Base-by-base conservation (phyloP, 1,140 invertebrate species). In the Triops longicaudatus region DNA sequence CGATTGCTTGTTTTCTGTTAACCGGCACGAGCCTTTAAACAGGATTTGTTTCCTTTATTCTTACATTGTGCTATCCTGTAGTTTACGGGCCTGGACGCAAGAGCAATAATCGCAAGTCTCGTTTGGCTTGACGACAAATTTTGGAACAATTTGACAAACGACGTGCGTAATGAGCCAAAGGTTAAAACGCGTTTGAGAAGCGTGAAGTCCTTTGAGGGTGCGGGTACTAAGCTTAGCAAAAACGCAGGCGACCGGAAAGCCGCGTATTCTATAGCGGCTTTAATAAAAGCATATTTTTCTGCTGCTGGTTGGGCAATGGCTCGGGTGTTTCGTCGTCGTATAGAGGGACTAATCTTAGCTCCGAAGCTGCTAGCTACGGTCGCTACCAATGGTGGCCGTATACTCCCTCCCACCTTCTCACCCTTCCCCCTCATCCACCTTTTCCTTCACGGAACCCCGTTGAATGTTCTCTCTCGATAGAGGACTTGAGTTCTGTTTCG, bases 261-360 rank as follows among this genome's bases (percentile, higher is more conserved):
- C 50, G 14, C 17, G 17, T n/a, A 22, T 17, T 22, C 17, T 22
- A 63, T 63, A 22, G 50, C 50, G 50, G 14, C 50, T n/a, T 63
- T 63, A 63, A 6, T 63, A 63, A 63, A 63, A 17, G 50, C 50
- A 63, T 63, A 63, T 63, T 63, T 63, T 63, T 22, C 17, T 63
- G 50, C 17, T 17, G 22, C 22, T 63, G 50, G 17, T 63, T 3
- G 50, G 50, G 50, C 22, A 22, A 22, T 63, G 50, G 50, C 22
- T 22, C 50, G 14, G 17, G 17, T 9, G 22, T 5, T 6, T 7
- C 6, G 50, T n/a, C 50, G 22, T 14, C 50, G 17, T 63, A 22
- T 63, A 63, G 50, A 63, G 50, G 50, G 22, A 63, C 50, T 63
- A 63, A 63, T 63, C 50, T 63, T 63, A 63, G 50, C 50, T 63